Base-by-base conservation (phyloP, 2,797 vertebrate species). In the Euthynnus affinis region DNA sequence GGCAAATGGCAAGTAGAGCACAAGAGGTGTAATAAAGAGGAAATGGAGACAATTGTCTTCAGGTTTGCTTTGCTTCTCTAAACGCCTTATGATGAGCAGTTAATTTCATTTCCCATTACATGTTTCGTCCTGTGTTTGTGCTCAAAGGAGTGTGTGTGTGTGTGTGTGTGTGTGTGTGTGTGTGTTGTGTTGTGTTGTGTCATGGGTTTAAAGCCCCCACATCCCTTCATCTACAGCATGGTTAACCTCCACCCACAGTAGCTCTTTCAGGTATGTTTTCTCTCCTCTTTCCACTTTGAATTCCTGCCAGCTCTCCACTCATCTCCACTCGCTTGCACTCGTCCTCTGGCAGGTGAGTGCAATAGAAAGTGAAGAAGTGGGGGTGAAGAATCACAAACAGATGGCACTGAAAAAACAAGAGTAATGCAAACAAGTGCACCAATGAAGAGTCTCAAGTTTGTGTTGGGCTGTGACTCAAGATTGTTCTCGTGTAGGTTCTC, bases 321-420 rank as follows among this genome's bases (percentile, higher is more conserved):
- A 23, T 53, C 58, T 46, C 20, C 29, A 64, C 65, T 82, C 17
- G n/a, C 69, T 63, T 71, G 42, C 67, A 58, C 65, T 78, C 8
- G 12, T 42, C 55, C 22, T 44, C 64, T 62, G 29, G 44, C 40
- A 37, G 63, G 60, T 42, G 70, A 74, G 69, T 14, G 27, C 40
- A 44, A n/a, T 25, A 1, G 10, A 61, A 42, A 42, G 40, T 42
- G 66, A 9, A 23, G 52, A 46, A 23, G 20, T 14, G 2, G 29
- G 7, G 23, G 64, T 20, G 13, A 5, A 37, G 4, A 10, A 40
- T 46, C 58, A 46, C 29, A 63, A 77, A 63, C 62, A 71, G 60
- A 64, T 75, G 67, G 22, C 5, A 2, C n/a, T 7, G 5, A 42
- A 23, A 56, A 49, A 32, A 46, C 9, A 51, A 17, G 40, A 56